These are phyloP conservation scores for Clunio marinus DNA, from an alignment of 2,888 invertebrate genomes.

Conservation along the genomic window DNA sequence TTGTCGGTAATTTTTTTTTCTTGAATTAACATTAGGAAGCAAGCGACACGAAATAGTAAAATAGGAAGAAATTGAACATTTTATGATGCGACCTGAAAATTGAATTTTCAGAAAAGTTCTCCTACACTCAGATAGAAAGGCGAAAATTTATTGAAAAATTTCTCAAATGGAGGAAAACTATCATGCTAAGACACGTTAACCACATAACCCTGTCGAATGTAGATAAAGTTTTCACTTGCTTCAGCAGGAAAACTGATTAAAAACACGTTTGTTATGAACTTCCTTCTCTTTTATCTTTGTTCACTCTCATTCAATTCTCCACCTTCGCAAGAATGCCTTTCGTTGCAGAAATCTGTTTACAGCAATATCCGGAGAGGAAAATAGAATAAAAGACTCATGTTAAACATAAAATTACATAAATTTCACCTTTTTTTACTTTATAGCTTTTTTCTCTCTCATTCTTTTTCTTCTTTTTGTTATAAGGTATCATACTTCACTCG, in stretches of 20 bases:
- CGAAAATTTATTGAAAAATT: constrained; percentile 24
- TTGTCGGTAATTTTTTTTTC: no score
- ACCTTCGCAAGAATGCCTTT: constrained; percentile 19
- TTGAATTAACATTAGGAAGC: no score
- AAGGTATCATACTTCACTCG: constrained; percentile 24
- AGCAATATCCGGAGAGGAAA: constrained; percentile 28
- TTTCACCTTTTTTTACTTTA: constrained; percentile 36
- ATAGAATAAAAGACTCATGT: constrained; percentile 36
- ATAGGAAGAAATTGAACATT: constrained; percentile 6
- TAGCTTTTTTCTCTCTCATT: no score
- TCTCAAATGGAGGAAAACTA: constrained; percentile 1
- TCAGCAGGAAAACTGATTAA: constrained; percentile 28
- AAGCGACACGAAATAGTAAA: no score
- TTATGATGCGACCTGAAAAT: constrained; percentile 34
- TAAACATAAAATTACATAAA: constrained; percentile 39
- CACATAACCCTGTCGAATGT: constrained; percentile 23
- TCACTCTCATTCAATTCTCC: background rate
- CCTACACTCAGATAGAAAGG: background rate
- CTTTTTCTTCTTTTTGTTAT: constrained; percentile 8
- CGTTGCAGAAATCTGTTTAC: constrained; percentile 36
- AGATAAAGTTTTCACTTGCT: constrained; percentile 28
- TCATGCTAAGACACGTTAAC: constrained; percentile 29
- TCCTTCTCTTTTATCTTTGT: background rate
- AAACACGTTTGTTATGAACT: constrained; percentile 38
- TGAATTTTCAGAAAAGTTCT: constrained; percentile 24